A percentile compares a stretch with the other conserved stretches of the same genome.
Conservation (phyloP, 2,888 invertebrate genomes). For the Seira sanloemensis region DNA sequence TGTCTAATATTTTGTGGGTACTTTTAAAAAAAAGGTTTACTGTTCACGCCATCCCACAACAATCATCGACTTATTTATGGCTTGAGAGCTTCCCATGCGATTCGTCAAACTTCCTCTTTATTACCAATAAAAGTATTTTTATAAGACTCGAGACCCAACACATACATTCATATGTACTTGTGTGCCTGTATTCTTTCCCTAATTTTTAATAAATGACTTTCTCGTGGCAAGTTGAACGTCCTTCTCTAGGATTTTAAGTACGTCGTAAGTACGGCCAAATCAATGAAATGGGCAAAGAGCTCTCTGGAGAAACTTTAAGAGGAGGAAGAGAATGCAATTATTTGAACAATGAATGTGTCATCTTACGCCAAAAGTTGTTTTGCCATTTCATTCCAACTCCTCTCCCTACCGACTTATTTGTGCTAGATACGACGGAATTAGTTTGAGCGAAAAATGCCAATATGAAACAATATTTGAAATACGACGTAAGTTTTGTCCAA, state of each 20-base stretch:
- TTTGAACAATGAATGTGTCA: background rate
- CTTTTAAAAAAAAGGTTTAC: too few relatives aligned
- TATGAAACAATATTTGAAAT: too few relatives aligned
- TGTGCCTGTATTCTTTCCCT: background rate
- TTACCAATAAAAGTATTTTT: background rate
- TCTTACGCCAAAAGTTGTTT: background rate
- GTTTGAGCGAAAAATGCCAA: too few relatives aligned
- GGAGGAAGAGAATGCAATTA: background rate
- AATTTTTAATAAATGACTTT: background rate
- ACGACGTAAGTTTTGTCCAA: background rate
- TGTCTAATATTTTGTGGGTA: background rate
- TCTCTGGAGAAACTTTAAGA: background rate
- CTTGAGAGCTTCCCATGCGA: slow-evolving; percentile 27
- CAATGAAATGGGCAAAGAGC: background rate
- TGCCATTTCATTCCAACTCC: too few relatives aligned
- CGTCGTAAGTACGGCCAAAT: background rate
- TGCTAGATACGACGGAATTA: too few relatives aligned
- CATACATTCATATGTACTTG: too few relatives aligned
- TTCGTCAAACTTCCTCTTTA: slow-evolving; percentile 29
- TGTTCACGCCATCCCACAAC: slow-evolving; percentile 6
- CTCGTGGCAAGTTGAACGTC: too few relatives aligned
- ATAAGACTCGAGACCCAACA: too few relatives aligned
- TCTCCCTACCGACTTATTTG: too few relatives aligned
- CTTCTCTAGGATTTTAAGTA: too few relatives aligned
- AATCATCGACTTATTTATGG: slow-evolving; percentile 41